Evolutionary conservation across 2,797 vertebrate genomes (phyloP).

Genomic region (Hirundo rustica): DNA sequence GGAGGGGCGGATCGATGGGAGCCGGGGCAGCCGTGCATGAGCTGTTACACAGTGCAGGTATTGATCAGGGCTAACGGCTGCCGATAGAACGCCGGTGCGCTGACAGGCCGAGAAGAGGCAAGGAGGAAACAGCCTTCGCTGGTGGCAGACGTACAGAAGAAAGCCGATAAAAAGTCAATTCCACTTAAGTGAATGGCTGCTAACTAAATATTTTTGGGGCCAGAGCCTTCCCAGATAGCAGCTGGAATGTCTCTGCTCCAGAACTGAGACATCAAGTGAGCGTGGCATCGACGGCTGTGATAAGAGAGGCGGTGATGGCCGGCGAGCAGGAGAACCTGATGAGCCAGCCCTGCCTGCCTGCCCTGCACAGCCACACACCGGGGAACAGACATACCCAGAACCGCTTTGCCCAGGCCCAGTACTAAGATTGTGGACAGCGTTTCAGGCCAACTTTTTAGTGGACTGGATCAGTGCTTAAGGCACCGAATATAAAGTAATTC

Average conservation of each 20-base stretch:
- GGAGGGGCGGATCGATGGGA: conserved; percentile 89
- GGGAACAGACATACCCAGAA: not conserved
- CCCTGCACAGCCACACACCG: not conserved
- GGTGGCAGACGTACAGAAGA: conserved; percentile 86
- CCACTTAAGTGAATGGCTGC: conserved; percentile 96
- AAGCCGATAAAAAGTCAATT: conserved; percentile 93
- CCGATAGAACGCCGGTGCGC: conserved; percentile 88
- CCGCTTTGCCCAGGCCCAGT: not conserved
- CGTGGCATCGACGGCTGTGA: conserved; percentile 68
- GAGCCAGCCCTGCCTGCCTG: not conserved
- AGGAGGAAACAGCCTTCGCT: conserved; percentile 85
- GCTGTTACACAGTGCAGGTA: conserved; percentile 88
- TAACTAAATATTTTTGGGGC: conserved; percentile 95
- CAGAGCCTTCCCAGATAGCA: conserved; percentile 63
- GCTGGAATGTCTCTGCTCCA: conserved; percentile 52
- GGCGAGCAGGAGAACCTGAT: not conserved
- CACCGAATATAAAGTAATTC: conserved; percentile 54
- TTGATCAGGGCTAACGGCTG: conserved; percentile 91
- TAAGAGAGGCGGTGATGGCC: not conserved
- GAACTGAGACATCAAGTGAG: conserved; percentile 84
- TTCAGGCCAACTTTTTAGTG: conserved; percentile 56
- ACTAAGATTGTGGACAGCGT: not conserved
- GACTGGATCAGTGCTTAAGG: conserved; percentile 47
- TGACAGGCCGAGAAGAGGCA: conserved; percentile 85
- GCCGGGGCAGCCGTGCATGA: conserved; percentile 78